Percentiles rank a stretch among this genome's conserved stretches.
Conservation (phyloP, 2,113 vertebrate genomes). For the Cryptomyrus ogoouensis region DNA sequence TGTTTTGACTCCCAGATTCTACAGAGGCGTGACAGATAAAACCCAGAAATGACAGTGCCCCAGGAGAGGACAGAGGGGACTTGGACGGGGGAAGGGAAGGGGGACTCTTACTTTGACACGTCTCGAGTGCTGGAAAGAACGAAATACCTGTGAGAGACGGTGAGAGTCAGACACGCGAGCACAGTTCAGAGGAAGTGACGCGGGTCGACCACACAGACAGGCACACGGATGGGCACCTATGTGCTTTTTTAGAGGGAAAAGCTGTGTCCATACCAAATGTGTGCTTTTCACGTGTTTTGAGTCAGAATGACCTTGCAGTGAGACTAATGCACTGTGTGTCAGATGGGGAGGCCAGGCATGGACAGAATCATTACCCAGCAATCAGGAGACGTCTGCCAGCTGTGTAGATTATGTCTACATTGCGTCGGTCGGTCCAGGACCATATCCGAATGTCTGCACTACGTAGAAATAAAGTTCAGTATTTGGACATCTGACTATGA, state of each 20-base stretch:
- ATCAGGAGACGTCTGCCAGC: background rate
- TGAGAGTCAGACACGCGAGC: conserved; percentile 9
- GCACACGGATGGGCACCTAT: background rate
- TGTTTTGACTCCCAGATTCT: conserved; percentile 4
- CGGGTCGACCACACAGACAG: background rate
- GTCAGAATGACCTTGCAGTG: background rate
- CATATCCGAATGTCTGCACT: background rate
- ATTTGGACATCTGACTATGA: background rate
- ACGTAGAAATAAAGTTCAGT: background rate
- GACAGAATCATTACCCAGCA: background rate
- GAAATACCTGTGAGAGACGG: conserved; percentile 30
- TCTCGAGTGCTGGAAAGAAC: conserved; percentile 26
- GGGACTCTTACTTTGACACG: conserved; percentile 30
- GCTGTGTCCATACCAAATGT: background rate
- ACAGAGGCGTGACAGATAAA: background rate
- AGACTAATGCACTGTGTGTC: background rate
- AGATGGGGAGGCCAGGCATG: background rate
- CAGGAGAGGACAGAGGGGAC: background rate
- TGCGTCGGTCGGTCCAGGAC: background rate
- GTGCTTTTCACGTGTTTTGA: background rate
- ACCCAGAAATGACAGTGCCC: background rate
- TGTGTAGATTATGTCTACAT: background rate
- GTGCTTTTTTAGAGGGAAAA: background rate
- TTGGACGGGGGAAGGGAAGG: background rate
- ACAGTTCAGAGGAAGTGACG: background rate